Base-by-base conservation (phyloP, 2,888 invertebrate species). In the Philhelius pedissequus region DNA sequence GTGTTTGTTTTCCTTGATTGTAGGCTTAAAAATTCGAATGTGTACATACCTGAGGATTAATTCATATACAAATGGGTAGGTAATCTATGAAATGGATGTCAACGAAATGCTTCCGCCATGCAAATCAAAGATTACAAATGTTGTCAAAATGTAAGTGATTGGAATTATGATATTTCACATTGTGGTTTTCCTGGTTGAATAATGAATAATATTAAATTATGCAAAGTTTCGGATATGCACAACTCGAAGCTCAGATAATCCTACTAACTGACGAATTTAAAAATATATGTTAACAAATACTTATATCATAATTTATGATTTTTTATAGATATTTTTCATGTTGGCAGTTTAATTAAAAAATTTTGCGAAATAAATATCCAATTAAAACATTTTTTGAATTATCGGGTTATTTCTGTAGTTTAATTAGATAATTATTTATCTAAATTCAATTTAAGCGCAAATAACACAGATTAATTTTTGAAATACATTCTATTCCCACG, bases 131-230 rank as follows among this genome's bases (percentile, higher is more conserved):
- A 83, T 79, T 83, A 75, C 68, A 69, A 56, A 54, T 74, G 73
- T 79, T 79, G 79, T 79, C 82, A 83, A 69, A 77, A 78, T 79
- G 78, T 74, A 79, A 83, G 83, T 83, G 83, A 83, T 74, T 83
- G 78, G 83, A 69, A 78, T 83, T 40, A 40, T 78, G 56, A 74
- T 78, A 69, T 83, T 71, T 77, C 71, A 58, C 22, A n/a, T n/a
- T 76, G 77, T 30, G 81, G 81, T 76, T 66, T 73, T 58, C 11
- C 13, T 11, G 60, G 60, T 62, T 77, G 15, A 45, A 40, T 73
- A 70, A 74, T n/a, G n/a, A n/a, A n/a, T n/a, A n/a, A n/a, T n/a
- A n/a, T 74, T 74, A 58, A 70, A 74, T 79, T 70, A 79, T 74
- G 40, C 69, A 73, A 68, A 64, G 9, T 45, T 45, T 13, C 25